Evolutionary conservation across 30 jellyfish, hydroid and myxozoan species (phyloP).

Genomic region (Turritopsis dohrnii): DNA sequence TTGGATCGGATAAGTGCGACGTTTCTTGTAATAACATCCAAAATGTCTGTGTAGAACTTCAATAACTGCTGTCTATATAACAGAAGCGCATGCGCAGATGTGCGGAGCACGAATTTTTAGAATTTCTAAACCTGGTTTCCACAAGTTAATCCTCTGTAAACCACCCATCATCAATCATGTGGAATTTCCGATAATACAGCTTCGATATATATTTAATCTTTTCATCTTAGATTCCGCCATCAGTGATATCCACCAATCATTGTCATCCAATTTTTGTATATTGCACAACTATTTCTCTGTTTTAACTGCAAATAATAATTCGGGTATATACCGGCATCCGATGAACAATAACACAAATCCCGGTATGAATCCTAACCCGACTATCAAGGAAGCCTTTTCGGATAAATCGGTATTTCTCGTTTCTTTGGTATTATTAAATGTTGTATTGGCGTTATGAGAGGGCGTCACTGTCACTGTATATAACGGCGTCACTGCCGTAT

Average conservation of each 20-base stretch:
- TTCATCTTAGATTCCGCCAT: too few relatives aligned
- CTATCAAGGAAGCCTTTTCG: conserved; percentile 12
- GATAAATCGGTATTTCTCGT: neutral
- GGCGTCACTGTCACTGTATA: neutral
- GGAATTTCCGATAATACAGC: neutral
- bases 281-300: neutral
- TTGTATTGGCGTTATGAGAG: neutral
- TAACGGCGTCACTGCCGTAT: neutral
- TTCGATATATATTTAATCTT: neutral
- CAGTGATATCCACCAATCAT: neutral
- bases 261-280: neutral
- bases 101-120: too few relatives aligned
- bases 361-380: neutral
- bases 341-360: neutral
- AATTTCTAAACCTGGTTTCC: too few relatives aligned
- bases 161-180: too few relatives aligned
- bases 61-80: too few relatives aligned
- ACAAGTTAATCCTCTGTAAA: too few relatives aligned
- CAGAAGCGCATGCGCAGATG: too few relatives aligned
- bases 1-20: too few relatives aligned
- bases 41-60: too few relatives aligned
- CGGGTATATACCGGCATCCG: neutral
- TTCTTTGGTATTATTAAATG: neutral
- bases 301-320: neutral
- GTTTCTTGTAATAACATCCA: too few relatives aligned